Base-by-base conservation (phyloP, 2,888 invertebrate species). In the Lamellibrachia columna region DNA sequence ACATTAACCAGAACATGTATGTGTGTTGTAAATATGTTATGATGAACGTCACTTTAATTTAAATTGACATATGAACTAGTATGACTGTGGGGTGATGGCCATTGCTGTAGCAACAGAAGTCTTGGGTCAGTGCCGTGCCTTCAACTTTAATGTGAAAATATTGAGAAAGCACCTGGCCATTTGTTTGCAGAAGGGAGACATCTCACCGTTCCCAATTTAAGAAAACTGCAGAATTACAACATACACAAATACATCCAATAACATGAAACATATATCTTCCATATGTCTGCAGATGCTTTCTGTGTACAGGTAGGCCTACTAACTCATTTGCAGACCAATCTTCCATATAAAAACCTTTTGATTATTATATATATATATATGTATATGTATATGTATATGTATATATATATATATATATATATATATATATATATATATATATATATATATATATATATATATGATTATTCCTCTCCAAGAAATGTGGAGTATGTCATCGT, bases 401-500 rank as follows among this genome's bases (percentile, higher is more conserved):
- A n/a, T 22, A 91, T 28, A 22, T 11, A n/a, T 91, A 91, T 91
- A 91, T 91, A n/a, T 91, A 91, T 90, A 90, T 90, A 90, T 90
- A 90, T 90, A 90, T 90, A 90, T 52, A 52, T 22, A 6, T 91
- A 91, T 22, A 11, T 91, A n/a, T 22, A 91, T 28, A 22, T 11
- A n/a, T 91, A 91, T 91, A 91, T 91, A n/a, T 91, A 91, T 90
- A 90, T 90, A 90, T 90, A 90, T 90, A 90, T 90, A 90, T 52
- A 52, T 28, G 91, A n/a, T n/a, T 91, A 53, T 22, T 75, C 6
- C 75, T 4, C 6, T 75, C 6, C 22, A 75, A 75, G 75, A 22
- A 22, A 75, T 75, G 75, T 22, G n/a, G 22, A 75, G 22, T 75
- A 75, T 22, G 11, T 75, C 75, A 22, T 15, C 22, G 4, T 75